A percentile compares a stretch with the other conserved stretches of the same genome.
phyloP scores from a whole-genome alignment of 2,797 vertebrate genomes.

The Galago senegalensis region DNA sequence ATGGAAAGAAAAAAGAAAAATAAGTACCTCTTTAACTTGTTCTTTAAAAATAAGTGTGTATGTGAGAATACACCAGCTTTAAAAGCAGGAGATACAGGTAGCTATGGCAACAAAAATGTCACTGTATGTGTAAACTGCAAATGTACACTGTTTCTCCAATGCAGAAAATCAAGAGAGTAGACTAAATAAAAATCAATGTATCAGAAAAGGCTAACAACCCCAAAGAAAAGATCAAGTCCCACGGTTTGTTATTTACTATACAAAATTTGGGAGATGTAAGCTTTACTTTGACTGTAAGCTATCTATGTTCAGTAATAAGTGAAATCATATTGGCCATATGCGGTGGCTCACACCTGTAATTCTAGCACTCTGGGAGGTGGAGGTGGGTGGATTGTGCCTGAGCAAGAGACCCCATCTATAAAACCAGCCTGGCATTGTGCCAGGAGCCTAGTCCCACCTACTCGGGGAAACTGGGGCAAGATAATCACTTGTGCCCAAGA shows the following conservation, averaged over 20 bases:
- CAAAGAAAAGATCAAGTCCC: slow-evolving; percentile 39
- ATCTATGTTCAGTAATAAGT: not conserved
- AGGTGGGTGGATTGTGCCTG: too few relatives aligned
- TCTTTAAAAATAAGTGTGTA: slow-evolving; percentile 24
- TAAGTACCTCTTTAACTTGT: not conserved
- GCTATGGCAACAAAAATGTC: not conserved
- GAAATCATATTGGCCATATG: not conserved
- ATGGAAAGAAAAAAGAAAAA: not conserved
- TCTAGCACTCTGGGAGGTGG: too few relatives aligned
- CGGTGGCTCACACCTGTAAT: too few relatives aligned
- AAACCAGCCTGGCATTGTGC: too few relatives aligned
- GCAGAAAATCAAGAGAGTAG: slow-evolving; percentile 23
- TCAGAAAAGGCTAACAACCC: not conserved
- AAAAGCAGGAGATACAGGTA: not conserved
- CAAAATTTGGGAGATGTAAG: not conserved
- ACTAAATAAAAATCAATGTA: not conserved
- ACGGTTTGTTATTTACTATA: not conserved
- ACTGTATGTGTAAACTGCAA: not conserved
- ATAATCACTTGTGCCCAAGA: too few relatives aligned
- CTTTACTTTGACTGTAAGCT: not conserved
- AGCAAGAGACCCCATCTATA: too few relatives aligned
- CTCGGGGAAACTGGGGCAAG: too few relatives aligned
- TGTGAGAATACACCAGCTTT: not conserved
- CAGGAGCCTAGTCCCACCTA: too few relatives aligned
- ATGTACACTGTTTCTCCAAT: not conserved